These are phyloP conservation scores for rabbit (Oryctolagus cuniculus) DNA, from an alignment of 2,113 vertebrate genomes.

Conservation along the genomic window DNA sequence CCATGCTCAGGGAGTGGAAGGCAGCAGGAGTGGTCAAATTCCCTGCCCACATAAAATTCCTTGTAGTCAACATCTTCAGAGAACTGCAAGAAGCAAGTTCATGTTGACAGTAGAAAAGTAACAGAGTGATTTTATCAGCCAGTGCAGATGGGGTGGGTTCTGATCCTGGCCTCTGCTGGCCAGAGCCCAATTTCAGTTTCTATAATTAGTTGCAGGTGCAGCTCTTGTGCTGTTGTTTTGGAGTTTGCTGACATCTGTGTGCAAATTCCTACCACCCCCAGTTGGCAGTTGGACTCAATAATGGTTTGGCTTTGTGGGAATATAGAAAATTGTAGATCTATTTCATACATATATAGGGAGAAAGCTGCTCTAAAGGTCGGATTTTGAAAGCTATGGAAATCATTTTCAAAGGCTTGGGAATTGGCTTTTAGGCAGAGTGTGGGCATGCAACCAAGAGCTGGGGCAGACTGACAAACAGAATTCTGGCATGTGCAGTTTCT, in stretches of 20 bases:
- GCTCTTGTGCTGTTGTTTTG: slow-evolving; percentile 53
- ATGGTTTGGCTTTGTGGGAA: slow-evolving; percentile 66
- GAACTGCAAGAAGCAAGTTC: slow-evolving; percentile 57
- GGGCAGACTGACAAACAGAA: slow-evolving; percentile 55
- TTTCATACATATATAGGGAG: slow-evolving; percentile 41
- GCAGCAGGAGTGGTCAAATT: slow-evolving; percentile 33
- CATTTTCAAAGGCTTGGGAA: slow-evolving; percentile 71
- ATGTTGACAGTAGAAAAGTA: slow-evolving; percentile 63
- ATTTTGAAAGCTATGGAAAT: slow-evolving; percentile 71
- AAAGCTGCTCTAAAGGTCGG: slow-evolving; percentile 75
- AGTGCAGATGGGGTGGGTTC: slow-evolving; percentile 70
- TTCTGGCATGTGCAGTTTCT: slow-evolving; percentile 56
- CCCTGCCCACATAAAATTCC: slow-evolving; percentile 57
- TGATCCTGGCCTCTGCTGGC: slow-evolving; percentile 66
- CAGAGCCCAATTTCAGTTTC: slow-evolving; percentile 67
- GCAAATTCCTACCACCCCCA: slow-evolving; percentile 64
- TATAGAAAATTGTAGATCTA: slow-evolving; percentile 74
- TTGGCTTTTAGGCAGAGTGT: slow-evolving; percentile 60
- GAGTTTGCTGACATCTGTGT: slow-evolving; percentile 74
- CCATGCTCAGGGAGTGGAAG: not conserved
- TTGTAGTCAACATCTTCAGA: slow-evolving; percentile 32
- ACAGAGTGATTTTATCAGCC: slow-evolving; percentile 59
- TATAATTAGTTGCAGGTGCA: slow-evolving; percentile 81
- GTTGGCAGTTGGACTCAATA: slow-evolving; percentile 77
- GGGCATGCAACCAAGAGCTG: slow-evolving; percentile 54